phyloP scores from a whole-genome alignment of 1,140 invertebrate species.

The Hormaphis cornu region DNA sequence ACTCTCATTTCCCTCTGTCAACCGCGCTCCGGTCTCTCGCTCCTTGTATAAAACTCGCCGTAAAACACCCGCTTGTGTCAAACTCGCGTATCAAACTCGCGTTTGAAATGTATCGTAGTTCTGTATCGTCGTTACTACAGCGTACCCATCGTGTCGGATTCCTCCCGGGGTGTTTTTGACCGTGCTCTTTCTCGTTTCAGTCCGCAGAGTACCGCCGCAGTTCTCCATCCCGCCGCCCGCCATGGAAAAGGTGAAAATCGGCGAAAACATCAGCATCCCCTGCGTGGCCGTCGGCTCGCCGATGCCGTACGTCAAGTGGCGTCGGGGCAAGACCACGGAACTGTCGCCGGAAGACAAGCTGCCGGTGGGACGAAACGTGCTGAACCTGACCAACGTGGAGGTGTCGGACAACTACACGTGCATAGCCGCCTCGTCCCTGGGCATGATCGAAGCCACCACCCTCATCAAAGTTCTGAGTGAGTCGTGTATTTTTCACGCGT shows the following conservation, averaged over 20 bases:
- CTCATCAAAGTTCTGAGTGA: conserved; percentile 92
- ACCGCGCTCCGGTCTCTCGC: too few relatives aligned
- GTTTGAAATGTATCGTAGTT: too few relatives aligned
- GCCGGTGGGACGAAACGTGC: conserved; percentile 72
- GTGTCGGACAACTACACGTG: conserved; percentile 95
- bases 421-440: conserved; percentile 85
- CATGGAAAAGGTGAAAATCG: conserved; percentile 78
- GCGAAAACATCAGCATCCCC: conserved; percentile 80
- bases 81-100: too few relatives aligned
- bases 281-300: conserved; percentile 95
- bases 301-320: conserved; percentile 95
- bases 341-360: conserved; percentile 76
- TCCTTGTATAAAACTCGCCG: too few relatives aligned
- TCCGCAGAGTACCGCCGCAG: conserved; percentile 82
- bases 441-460: conserved; percentile 75
- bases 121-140: too few relatives aligned
- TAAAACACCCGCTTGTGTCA: too few relatives aligned
- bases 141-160: too few relatives aligned
- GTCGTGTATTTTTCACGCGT: conserved; percentile 41
- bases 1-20: too few relatives aligned
- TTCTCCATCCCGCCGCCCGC: conserved; percentile 83
- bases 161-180: too few relatives aligned
- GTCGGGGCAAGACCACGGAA: conserved; percentile 69
- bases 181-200: conserved; percentile 46
- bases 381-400: conserved; percentile 73